These are phyloP conservation scores for Mechanitis messenoides DNA, from an alignment of 2,888 invertebrate species.

Conservation along the genomic window DNA sequence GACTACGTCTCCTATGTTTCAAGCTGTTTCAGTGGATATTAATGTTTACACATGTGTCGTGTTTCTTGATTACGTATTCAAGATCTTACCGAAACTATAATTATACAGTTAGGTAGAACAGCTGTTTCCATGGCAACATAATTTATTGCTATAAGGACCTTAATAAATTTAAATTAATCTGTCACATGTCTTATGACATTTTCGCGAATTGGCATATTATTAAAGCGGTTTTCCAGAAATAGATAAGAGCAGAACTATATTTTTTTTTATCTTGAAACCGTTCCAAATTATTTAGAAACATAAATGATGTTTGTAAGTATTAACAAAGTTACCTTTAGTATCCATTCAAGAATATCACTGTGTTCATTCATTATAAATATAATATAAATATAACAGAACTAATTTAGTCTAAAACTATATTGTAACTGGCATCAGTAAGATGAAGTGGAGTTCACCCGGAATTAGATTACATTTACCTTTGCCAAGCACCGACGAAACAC, in stretches of 20 bases:
- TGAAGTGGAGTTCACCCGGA: constrained; percentile 46
- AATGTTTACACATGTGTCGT: constrained; percentile 4
- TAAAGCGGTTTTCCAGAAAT: not conserved
- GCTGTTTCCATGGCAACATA: constrained; percentile 2
- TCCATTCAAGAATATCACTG: constrained; percentile 52
- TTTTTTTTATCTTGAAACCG: constrained; percentile 2
- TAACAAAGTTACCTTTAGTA: constrained; percentile 26
- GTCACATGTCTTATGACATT: too few relatives aligned
- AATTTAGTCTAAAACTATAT: constrained; percentile 35
- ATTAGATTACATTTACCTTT: constrained; percentile 79
- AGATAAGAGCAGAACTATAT: not conserved
- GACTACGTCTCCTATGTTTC: not conserved
- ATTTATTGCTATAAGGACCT: too few relatives aligned
- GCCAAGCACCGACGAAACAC: constrained; percentile 82
- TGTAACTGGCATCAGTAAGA: constrained; percentile 41
- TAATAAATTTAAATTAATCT: too few relatives aligned
- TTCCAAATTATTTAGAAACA: not conserved
- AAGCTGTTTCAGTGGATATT: not conserved
- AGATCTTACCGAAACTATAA: not conserved
- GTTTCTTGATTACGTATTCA: constrained; percentile 3
- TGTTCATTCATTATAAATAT: constrained; percentile 42
- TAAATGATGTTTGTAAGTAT: not conserved
- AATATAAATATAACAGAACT: constrained; percentile 25
- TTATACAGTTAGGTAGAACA: not conserved
- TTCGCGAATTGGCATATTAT: too few relatives aligned